phyloP scores from a whole-genome alignment of 2,113 vertebrate species.

The Leucosticte australis region DNA sequence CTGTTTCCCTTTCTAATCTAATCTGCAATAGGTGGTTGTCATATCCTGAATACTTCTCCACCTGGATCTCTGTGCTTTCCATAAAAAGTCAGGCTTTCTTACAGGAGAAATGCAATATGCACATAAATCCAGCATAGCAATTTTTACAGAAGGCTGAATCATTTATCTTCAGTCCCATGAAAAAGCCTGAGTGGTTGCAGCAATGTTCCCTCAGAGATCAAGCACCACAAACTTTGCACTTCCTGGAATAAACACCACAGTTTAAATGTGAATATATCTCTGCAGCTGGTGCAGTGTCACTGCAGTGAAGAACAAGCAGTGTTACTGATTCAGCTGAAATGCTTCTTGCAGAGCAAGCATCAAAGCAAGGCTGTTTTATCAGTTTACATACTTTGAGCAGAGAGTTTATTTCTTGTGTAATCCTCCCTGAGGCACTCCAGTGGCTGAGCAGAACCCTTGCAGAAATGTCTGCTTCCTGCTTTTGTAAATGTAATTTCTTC shows the following conservation, averaged over 20 bases:
- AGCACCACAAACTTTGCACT: not conserved
- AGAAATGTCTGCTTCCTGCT: constrained; percentile 32
- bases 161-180: not conserved
- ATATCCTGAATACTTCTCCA: constrained; percentile 35
- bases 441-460: constrained; percentile 15
- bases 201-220: not conserved
- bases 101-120: constrained; percentile 19
- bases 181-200: not conserved
- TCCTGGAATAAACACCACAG: constrained; percentile 23
- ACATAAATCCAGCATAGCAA: not conserved
- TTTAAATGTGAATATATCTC: constrained; percentile 18
- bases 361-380: constrained; percentile 66
- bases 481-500: constrained; percentile 36
- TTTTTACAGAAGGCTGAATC: not conserved
- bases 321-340: constrained; percentile 60
- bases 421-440: constrained; percentile 2
- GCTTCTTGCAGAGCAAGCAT: constrained; percentile 54
- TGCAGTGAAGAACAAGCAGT: not conserved
- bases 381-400: constrained; percentile 58
- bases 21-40: constrained; percentile 4
- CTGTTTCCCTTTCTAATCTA: constrained; percentile 9
- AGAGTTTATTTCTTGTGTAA: constrained; percentile 54
- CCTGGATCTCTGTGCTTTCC: constrained; percentile 16
- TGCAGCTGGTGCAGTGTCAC: constrained; percentile 17
- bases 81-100: constrained; percentile 2